Percentiles rank a stretch among this genome's conserved stretches.
Evolutionary conservation across 2,113 vertebrate species (phyloP).

Genomic region (Columba livia): DNA sequence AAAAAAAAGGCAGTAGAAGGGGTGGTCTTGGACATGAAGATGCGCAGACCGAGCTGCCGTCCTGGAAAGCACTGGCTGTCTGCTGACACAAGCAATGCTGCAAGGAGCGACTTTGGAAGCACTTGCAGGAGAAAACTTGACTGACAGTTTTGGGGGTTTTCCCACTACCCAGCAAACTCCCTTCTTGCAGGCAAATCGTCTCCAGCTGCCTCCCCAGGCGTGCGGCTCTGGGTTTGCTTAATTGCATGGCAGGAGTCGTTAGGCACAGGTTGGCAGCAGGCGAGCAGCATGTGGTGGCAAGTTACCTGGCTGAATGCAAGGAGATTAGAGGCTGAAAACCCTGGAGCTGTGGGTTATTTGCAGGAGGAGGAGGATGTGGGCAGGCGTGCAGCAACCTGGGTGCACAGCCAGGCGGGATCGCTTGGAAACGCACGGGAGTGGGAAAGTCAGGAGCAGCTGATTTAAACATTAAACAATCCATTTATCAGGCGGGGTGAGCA

Average conservation of each 20-base stretch:
- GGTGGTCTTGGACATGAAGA: background rate
- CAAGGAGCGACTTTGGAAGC: background rate
- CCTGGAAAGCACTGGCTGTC: background rate
- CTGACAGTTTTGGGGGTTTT: background rate
- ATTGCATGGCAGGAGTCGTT: background rate
- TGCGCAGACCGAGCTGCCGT: background rate
- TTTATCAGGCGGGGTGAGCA: background rate
- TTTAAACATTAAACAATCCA: background rate
- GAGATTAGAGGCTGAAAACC: background rate
- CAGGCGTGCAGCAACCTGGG: background rate
- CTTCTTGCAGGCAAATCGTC: background rate
- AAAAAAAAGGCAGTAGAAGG: background rate
- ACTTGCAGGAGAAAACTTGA: background rate
- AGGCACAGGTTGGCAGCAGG: background rate
- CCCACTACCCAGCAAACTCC: background rate
- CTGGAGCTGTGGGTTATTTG: background rate
- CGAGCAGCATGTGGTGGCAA: background rate
- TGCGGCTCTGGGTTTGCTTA: background rate
- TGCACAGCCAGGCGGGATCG: background rate
- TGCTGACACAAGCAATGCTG: background rate
- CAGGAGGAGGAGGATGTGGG: background rate
- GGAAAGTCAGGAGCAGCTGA: background rate
- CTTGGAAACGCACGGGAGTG: background rate
- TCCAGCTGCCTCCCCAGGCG: background rate
- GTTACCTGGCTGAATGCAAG: background rate